Evolutionary conservation across 2,113 vertebrate species (phyloP), one percentile per base, ranked within the genome.

Genomic region (Tragelaphus buxtoni): DNA sequence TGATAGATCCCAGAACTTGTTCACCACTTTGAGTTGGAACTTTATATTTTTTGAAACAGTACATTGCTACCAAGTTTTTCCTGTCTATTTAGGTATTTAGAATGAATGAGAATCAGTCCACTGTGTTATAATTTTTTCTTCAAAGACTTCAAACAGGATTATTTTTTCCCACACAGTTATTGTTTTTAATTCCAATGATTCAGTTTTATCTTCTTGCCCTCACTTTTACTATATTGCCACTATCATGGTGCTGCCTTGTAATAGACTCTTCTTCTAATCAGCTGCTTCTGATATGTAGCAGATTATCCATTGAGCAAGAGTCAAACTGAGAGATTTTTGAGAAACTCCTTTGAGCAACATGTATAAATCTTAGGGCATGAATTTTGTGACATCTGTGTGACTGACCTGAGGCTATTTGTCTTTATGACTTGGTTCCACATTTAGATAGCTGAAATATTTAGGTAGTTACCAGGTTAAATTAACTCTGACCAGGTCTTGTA

Each of bases 391-490:
- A 51, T 91, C 39, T 61, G 2, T 80, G 10, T 35, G 56, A 84
- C 6, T 61, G 83, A 26, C 30, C 16, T 65, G n/a, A 80, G 42
- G 39, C 35, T 39, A 0, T 28, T 72, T 32, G 9, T 81, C 42
- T 16, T 85, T 17, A 80, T 85, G 26, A 80, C 84, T 92, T 92
- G 45, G 5, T 2, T 81, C 17, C 76, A 18, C 90, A 30, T 83
- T 95, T 60, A 87, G 53, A 74, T 47, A 63, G 47, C 56, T 80
- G 81, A 96, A 89, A 82, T 53, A 39, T 86, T 95, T 65, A 87
- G 47, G 63, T 53, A 63, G 55, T 39, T 90, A 3, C 22, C 49
- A 76, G 55, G 74, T 77, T 82, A 93, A 85, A 11, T 77, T 24
- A 90, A 95, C 49, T 58, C n/a, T 85, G 35, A 74, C 42, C 3